A percentile compares a stretch with the other conserved stretches of the same genome.
These are phyloP conservation scores for Nipponacmea schrenckii DNA, from an alignment of 2,888 invertebrate species.

Conservation along the genomic window DNA sequence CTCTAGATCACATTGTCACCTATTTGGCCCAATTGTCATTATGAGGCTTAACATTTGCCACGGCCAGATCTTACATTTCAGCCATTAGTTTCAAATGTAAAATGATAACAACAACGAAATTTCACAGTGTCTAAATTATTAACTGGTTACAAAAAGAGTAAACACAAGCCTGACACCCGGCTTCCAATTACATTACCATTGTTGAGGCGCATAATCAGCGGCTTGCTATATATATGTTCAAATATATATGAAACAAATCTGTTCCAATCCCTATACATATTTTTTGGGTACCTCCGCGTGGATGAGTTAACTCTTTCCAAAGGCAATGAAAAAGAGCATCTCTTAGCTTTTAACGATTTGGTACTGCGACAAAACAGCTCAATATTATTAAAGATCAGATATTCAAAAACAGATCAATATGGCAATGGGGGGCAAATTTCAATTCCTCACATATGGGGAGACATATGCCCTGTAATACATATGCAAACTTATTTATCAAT, in stretches of 20 bases:
- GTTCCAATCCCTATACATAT: neutral
- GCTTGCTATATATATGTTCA: neutral
- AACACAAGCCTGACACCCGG: neutral
- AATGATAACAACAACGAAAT: neutral
- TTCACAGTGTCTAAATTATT: neutral
- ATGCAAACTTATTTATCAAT: neutral
- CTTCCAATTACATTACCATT: neutral
- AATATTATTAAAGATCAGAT: neutral
- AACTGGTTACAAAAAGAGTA: neutral
- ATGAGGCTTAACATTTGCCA: neutral
- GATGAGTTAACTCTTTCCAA: neutral
- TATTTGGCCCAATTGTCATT: neutral
- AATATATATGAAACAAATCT: neutral
- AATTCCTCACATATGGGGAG: neutral
- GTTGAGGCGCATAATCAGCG: neutral
- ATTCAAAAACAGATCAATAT: neutral
- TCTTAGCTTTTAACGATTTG: neutral
- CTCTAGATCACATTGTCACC: neutral
- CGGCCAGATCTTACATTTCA: neutral
- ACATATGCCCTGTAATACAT: neutral
- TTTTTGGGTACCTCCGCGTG: neutral
- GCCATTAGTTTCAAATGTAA: neutral
- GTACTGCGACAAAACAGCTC: neutral
- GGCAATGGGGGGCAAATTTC: neutral
- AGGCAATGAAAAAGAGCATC: neutral